Percentiles rank a stretch among this genome's conserved stretches.
Conservation (phyloP, 2,888 invertebrate species). For the Tenthredo amoena region DNA sequence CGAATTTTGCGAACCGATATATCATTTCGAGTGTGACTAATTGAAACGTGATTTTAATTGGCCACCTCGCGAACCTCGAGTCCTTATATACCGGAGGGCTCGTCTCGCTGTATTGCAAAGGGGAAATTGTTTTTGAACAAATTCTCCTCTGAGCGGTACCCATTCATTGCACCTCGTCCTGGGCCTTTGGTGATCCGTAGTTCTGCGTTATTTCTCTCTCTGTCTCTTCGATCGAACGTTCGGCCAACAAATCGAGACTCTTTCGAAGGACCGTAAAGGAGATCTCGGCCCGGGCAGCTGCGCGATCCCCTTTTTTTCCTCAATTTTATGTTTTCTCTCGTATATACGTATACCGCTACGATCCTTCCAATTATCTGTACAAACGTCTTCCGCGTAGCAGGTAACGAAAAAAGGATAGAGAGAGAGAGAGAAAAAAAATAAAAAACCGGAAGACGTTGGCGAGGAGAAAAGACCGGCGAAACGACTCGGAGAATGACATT, state of each 20-base stretch:
- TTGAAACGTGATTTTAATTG: slow-evolving; percentile 41
- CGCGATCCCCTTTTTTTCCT: slow-evolving; percentile 27
- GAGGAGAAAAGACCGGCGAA: slow-evolving; percentile 5
- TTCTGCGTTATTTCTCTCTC: neutral
- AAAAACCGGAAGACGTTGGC: neutral
- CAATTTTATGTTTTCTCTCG: slow-evolving; percentile 34
- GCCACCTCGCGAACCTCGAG: neutral
- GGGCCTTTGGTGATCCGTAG: neutral
- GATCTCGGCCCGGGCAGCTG: neutral
- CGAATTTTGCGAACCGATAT: slow-evolving; percentile 3
- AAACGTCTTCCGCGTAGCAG: slow-evolving; percentile 8
- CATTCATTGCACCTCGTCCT: neutral
- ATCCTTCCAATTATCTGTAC: slow-evolving; percentile 39
- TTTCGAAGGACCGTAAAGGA: neutral
- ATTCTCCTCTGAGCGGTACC: neutral
- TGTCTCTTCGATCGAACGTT: neutral
- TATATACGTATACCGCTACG: neutral
- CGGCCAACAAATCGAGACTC: slow-evolving; percentile 5
- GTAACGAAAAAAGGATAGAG: neutral
- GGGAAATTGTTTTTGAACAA: too few species aligned
- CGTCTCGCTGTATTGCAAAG: too few species aligned
- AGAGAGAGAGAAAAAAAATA: neutral
- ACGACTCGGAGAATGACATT: neutral
- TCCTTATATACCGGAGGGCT: neutral
- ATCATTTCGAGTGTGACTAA: slow-evolving; percentile 37